Conservation (phyloP, 2,888 invertebrate species). For the Tipula vernalis region DNA sequence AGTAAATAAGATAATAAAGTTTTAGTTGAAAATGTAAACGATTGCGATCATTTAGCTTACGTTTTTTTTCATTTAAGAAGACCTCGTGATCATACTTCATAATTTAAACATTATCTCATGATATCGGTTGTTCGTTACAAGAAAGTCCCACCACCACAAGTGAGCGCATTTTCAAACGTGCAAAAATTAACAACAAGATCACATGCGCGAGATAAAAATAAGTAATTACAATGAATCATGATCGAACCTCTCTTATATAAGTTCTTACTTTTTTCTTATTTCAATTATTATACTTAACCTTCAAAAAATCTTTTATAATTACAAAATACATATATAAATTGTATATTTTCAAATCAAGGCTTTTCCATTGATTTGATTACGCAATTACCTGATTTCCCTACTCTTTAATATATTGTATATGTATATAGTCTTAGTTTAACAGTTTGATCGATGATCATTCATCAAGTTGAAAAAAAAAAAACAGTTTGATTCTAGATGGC, state of each 20-base stretch:
- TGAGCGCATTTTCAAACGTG: neutral
- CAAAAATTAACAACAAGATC: neutral
- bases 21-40: neutral
- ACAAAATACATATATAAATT: neutral
- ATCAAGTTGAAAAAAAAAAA: neutral
- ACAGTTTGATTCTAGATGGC: neutral
- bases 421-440: neutral
- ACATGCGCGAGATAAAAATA: neutral
- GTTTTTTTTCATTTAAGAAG: neutral
- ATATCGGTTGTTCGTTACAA: neutral
- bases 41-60: neutral
- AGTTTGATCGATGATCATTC: neutral
- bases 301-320: conserved; percentile 4
- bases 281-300: neutral
- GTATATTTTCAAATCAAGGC: neutral
- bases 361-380: neutral
- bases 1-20: neutral
- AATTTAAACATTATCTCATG: neutral
- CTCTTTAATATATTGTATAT: neutral
- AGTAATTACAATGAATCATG: neutral
- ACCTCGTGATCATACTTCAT: neutral
- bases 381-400: neutral
- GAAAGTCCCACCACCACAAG: neutral
- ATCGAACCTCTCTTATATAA: neutral
- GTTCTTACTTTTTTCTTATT: neutral